Base-by-base conservation (phyloP, 2,888 invertebrate genomes). In the Plagodis pulveraria region DNA sequence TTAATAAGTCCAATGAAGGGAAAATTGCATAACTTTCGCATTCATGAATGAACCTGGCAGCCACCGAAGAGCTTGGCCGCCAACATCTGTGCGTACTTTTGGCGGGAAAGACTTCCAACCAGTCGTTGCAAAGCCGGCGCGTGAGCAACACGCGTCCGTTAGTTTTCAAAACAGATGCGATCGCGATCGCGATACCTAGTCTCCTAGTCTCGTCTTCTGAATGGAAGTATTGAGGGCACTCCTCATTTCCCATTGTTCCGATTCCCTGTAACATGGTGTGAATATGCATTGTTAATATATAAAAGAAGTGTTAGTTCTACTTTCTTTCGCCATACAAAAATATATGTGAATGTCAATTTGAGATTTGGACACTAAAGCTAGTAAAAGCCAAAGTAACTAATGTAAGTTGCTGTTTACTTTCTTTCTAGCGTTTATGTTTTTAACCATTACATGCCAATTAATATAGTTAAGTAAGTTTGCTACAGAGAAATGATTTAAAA, bases 301-400 rank as follows among this genome's bases (percentile, higher is more conserved):
- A 89, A 90, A 84, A 86, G 83, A 76, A 83, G 87, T 88, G 87
- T 90, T 89, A 90, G 89, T 90, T 91, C 85, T 83, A 91, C 89
- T 91, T 91, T 91, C 89, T 69, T 84, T 82, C 86, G 82, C 74
- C 79, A 71, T 70, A 74, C 84, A 81, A 80, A 81, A 82, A 80
- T 74, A 73, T 72, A 74, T 77, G 81, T 83, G 81, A 78, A 80
- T 81, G 71, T 74, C 70, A 74, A 77, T 56, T 62, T 44, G 44
- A 50, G 36, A 50, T 50, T 67, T 62, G 65, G 65, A 66, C 64
- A 64, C 44, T 57, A 61, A 58, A 51, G 40, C 61, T 61, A 44
- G 60, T 51, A 62, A 61, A 65, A 62, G 62, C 52, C 64, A 59
- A 56, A 50, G 48, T 66, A 62, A 53, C 63, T 61, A 9, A 65